Percentiles rank a stretch among this genome's conserved stretches.
Evolutionary conservation across 2,113 vertebrate genomes (phyloP).

Genomic region (Gambusia holbrooki): DNA sequence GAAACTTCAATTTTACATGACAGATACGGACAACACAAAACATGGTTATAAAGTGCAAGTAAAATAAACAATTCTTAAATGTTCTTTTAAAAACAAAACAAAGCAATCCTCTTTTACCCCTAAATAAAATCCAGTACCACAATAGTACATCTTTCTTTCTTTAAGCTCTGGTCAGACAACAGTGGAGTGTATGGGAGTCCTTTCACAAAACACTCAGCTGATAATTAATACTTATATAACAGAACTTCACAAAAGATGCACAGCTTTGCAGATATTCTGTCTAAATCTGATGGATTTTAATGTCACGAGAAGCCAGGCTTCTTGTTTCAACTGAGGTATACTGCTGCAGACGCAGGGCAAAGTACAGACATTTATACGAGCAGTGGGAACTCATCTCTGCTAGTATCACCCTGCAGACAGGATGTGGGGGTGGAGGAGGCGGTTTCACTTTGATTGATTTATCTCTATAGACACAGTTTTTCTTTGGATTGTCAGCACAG

Average conservation of each 20-base stretch:
- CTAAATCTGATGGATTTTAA: conserved; percentile 17
- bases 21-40: too few relatives aligned
- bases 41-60: too few relatives aligned
- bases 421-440: conserved; percentile 59
- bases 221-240: conserved; percentile 27
- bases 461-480: conserved; percentile 47
- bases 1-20: too few relatives aligned
- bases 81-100: too few relatives aligned
- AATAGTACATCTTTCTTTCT: not conserved
- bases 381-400: conserved; percentile 49
- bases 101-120: too few relatives aligned
- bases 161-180: conserved; percentile 9
- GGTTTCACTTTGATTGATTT: conserved; percentile 63
- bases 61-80: too few relatives aligned
- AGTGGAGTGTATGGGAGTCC: not conserved
- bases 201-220: conserved; percentile 19
- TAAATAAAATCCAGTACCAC: too few relatives aligned
- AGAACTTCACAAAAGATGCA: conserved; percentile 12
- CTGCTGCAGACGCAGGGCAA: conserved; percentile 53
- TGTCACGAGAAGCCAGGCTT: conserved; percentile 43
- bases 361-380: conserved; percentile 58
- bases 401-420: conserved; percentile 51
- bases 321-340: conserved; percentile 42
- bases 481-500: conserved; percentile 41
- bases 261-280: conserved; percentile 22